Conservation (phyloP, 2,113 vertebrate species). For the Leptobrachium ailaonicum region DNA sequence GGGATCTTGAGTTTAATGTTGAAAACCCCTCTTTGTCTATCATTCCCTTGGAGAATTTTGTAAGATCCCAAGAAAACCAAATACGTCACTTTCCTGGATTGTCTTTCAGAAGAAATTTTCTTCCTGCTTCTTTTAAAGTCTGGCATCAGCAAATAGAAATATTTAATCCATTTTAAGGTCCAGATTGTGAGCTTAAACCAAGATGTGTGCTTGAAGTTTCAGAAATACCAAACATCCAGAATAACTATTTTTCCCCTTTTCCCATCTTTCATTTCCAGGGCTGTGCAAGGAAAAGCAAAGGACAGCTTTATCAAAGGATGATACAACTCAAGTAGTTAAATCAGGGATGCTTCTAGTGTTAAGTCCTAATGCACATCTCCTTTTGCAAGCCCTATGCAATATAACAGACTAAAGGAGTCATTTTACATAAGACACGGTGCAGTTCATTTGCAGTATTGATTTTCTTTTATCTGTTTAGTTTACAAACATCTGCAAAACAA, state of each 20-base stretch:
- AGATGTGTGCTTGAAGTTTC: constrained; percentile 53
- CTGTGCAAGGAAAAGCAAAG: constrained; percentile 49
- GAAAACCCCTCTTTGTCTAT: not conserved
- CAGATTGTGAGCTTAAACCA: constrained; percentile 31
- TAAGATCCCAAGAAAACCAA: constrained; percentile 5
- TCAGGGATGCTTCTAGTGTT: not conserved
- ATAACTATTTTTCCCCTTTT: constrained; percentile 61
- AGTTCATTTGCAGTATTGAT: not conserved
- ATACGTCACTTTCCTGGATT: not conserved
- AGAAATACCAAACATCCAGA: constrained; percentile 56
- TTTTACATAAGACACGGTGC: not conserved
- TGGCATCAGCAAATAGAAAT: constrained; percentile 20
- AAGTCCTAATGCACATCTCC: not conserved
- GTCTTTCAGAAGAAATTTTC: constrained; percentile 43
- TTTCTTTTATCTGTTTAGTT: not conserved
- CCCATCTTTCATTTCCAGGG: constrained; percentile 38
- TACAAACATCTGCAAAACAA: constrained; percentile 10
- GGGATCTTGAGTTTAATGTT: constrained; percentile 6
- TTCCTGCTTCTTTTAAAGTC: constrained; percentile 53
- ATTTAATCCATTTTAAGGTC: constrained; percentile 28
- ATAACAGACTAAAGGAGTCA: not conserved
- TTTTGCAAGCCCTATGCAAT: not conserved
- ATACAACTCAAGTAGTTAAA: not conserved
- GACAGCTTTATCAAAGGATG: constrained; percentile 43
- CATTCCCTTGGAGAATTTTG: not conserved